Conservation (phyloP, 1,140 invertebrate species). For the Bombus polaris region DNA sequence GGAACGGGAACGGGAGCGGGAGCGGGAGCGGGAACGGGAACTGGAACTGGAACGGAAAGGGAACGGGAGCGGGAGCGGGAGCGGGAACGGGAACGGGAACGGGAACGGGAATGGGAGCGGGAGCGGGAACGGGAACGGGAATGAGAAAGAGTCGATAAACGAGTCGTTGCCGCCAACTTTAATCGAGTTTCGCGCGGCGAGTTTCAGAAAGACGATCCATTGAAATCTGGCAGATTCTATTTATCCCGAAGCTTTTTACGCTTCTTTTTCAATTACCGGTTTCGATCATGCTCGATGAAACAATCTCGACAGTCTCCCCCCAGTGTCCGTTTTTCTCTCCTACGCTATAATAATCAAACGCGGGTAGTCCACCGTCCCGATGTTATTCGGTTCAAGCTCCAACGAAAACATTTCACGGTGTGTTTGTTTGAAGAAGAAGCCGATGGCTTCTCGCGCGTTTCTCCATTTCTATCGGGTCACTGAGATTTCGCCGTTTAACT, state of each 20-base stretch:
- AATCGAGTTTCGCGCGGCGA: background rate
- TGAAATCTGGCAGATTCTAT: constrained; percentile 4
- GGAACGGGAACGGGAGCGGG: accelerated
- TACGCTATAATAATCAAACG: background rate
- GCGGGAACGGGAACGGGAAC: too few species aligned
- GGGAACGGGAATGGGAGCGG: accelerated
- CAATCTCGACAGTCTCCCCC: background rate
- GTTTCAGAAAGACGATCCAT: background rate
- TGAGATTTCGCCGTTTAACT: background rate
- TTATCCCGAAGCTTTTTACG: background rate
- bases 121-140: accelerated
- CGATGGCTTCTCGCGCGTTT: background rate
- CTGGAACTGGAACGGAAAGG: accelerated
- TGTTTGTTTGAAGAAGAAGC: background rate
- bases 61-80: too few species aligned
- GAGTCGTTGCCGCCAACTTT: background rate
- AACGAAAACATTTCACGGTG: background rate
- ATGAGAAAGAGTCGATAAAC: background rate
- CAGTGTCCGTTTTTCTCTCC: background rate
- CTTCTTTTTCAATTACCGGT: background rate
- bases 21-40: accelerated
- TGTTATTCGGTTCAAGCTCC: background rate
- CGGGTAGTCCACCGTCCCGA: too few species aligned
- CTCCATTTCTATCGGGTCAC: background rate
- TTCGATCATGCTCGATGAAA: background rate